Evolutionary conservation across 1,140 invertebrate species (phyloP).

Genomic region (Agrilus planipennis): DNA sequence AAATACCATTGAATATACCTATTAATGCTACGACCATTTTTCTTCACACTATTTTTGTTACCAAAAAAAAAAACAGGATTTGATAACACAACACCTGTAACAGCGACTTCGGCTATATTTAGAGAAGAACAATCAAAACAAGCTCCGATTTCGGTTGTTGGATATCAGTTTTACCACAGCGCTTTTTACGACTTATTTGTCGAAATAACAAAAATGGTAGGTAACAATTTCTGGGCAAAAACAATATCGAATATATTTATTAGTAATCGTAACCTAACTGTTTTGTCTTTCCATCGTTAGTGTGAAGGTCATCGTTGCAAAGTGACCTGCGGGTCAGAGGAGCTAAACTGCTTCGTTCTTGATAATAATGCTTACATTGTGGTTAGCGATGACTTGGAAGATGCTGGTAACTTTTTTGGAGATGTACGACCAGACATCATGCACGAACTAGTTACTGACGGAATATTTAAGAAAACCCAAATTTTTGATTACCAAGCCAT

Average conservation of each 20-base stretch:
- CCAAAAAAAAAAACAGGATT: too few relatives aligned
- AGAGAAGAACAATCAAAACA: conserved; percentile 44
- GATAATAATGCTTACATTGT: conserved; percentile 84
- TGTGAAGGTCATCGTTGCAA: conserved; percentile 30
- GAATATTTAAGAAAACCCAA: conserved; percentile 61
- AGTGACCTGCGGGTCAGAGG: conserved; percentile 55
- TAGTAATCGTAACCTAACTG: too few relatives aligned
- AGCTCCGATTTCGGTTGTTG: conserved; percentile 81
- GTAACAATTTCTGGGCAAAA: too few relatives aligned
- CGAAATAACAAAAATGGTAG: background rate
- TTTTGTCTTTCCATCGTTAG: background rate
- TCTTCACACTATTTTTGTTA: too few relatives aligned
- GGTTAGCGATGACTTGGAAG: conserved; percentile 52
- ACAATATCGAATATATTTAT: too few relatives aligned
- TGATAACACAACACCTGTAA: conserved; percentile 58
- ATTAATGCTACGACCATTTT: too few relatives aligned
- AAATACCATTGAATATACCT: too few relatives aligned
- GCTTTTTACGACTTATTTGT: conserved; percentile 39
- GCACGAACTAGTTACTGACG: conserved; percentile 58
- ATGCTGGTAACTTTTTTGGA: conserved; percentile 72
- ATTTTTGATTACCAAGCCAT: conserved; percentile 86
- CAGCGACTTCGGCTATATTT: conserved; percentile 77
- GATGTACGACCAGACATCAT: conserved; percentile 69
- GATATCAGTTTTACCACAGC: conserved; percentile 68
- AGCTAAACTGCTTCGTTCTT: conserved; percentile 70